Evolutionary conservation across 2,888 invertebrate genomes (phyloP), one percentile per base, ranked within the genome.

Genomic region (Mythimna albipuncta): DNA sequence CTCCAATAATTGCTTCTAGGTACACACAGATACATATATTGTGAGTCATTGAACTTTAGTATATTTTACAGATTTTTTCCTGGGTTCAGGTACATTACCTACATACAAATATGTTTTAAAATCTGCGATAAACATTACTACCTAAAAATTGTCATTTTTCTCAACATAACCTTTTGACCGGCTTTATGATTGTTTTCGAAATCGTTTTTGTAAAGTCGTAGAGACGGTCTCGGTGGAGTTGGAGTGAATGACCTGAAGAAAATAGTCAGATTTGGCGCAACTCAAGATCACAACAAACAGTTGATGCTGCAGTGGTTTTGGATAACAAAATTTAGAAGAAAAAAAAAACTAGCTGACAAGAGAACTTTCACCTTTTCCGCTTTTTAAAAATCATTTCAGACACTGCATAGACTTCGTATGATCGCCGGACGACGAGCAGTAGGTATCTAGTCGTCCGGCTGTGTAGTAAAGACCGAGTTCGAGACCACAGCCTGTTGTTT

Each of bases 81-180:
- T 65, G 65, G 19, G 38, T 80, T 44, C 75, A 44, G 80, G 80
- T 79, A 64, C 10, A 44, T 71, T 57, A 47, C 13, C 44, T 13
- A 70, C 61, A 61, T 57, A 70, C 6, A 61, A 47, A 57, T 21
- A 57, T 52, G n/a, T n/a, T 41, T 62, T 44, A 55, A 4, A 26
- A 41, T 16, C 16, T 21, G 13, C 44, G 9, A 35, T 41, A 50
- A 16, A 0, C 32, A 57, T 50, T 1, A 61, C 13, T 38, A 50
- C 13, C 21, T 21, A n/a, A n/a, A n/a, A n/a, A 41, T 41, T 58
- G 32, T 58, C 32, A 13, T n/a, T n/a, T 58, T 54, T 57, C 41
- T 13, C 13, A 44, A 26, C n/a, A 38, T 59, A 5, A 59, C n/a
- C 16, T 73, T 66, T 75, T n/a, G n/a, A 21, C 11, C 0, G 6